Conservation (phyloP, 2,888 invertebrate species). For the Ditula angustiorana region DNA sequence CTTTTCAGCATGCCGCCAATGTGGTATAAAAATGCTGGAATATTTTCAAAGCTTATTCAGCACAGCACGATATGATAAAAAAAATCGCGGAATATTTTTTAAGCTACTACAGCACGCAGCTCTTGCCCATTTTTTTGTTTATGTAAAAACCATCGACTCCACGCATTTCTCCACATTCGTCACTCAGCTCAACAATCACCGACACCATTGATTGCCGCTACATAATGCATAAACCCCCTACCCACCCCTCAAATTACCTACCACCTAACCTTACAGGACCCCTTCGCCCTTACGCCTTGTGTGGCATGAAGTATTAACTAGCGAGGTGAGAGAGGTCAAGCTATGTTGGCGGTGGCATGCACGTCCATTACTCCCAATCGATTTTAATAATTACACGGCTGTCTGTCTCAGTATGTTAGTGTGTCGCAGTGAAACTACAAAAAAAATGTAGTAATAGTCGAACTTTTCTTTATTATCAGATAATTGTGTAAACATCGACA, state of each 20-base stretch:
- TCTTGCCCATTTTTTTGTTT: no score
- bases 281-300: slow-evolving; percentile 36
- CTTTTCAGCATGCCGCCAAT: no score
- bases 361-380: slow-evolving; percentile 71
- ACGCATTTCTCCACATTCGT: slow-evolving; percentile 48
- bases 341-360: slow-evolving; percentile 54
- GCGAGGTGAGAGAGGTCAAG: slow-evolving; percentile 46
- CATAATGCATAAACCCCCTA: slow-evolving; percentile 75
- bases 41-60: no score
- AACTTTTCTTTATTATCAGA: no score
- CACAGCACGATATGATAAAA: no score
- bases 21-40: no score
- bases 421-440: slow-evolving; percentile 36
- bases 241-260: slow-evolving; percentile 62
- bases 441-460: no score
- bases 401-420: slow-evolving; percentile 48
- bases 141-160: slow-evolving; percentile 49
- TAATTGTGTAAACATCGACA: no score
- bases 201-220: slow-evolving; percentile 79
- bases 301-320: slow-evolving; percentile 10
- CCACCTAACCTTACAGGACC: slow-evolving; percentile 54
- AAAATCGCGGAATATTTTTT: no score
- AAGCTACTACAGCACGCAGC: no score
- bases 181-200: slow-evolving; percentile 67
- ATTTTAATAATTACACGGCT: slow-evolving; percentile 72